Base-by-base conservation (phyloP, 2,797 vertebrate species). In the Sorex maritimensis region DNA sequence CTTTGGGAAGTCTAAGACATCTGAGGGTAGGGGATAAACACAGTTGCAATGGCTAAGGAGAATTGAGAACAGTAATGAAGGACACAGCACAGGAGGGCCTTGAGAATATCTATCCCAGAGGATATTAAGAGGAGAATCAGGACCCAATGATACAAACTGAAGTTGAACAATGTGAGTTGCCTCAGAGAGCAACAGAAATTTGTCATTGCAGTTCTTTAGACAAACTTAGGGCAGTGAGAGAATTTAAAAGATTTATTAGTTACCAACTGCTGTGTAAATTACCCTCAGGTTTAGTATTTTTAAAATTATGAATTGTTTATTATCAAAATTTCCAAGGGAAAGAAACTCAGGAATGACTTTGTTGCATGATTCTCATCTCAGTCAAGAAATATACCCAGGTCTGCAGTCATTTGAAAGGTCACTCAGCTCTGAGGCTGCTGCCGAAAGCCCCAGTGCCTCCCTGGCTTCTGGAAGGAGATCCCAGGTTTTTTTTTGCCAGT, bases 161-260 rank as follows among this genome's bases (percentile, higher is more conserved):
- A 90, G 14, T 61, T 71, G 77, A n/a, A 91, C 10, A 41, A 17
- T 49, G 41, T 75, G n/a, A 75, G 67, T 49, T 87, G 24, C 24
- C 41, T 73, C 3, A 77, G 73, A 49, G 84, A 61, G 14, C 17
- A 46, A 71, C 5, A 77, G 14, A 86, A 21, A 83, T 71, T 68
- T 80, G 24, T 69, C 58, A 68, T 5, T 46, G 8, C 12, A 74
- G 21, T 71, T 68, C 14, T 52, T 84, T 15, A 86, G 63, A 80
- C 30, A 92, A 88, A 52, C 28, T 13, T 86, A 21, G 72, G 72
- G 63, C 14, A 52, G 41, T 38, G n/a, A 81, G 28, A 81, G 13
- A 38, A n/a, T 63, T 84, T 68, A n/a, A 68, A 89, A 92, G 21
- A 6, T 65, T 81, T 73, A 81, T 69, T 79, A 84, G 63, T 81